Percentiles rank a stretch among this genome's conserved stretches.
Conservation (phyloP, 2,797 vertebrate genomes). For the Diplodus puntazzo region DNA sequence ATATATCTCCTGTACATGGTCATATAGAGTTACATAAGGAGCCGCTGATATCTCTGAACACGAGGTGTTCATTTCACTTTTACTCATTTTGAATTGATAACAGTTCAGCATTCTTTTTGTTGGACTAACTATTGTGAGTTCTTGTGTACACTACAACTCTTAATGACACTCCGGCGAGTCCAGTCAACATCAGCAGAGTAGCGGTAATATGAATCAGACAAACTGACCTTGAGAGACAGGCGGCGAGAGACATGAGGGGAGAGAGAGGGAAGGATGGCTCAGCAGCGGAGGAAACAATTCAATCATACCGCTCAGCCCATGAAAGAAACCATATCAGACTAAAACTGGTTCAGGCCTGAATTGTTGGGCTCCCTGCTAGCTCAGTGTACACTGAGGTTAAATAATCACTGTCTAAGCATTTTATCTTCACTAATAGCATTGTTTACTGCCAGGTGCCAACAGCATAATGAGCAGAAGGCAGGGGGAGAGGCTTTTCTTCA, state of each 20-base stretch:
- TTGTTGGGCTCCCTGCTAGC: slow-evolving; percentile 19
- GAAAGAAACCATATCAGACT: slow-evolving; percentile 40
- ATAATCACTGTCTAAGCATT: slow-evolving; percentile 54
- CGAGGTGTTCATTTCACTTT: not conserved
- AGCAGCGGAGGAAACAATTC: slow-evolving; percentile 9
- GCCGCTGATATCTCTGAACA: not conserved
- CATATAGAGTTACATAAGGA: not conserved
- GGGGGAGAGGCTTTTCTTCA: slow-evolving; percentile 6
- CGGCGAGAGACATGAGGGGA: not conserved
- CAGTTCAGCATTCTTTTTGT: not conserved
- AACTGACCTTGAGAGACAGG: slow-evolving; percentile 64
- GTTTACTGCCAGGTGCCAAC: slow-evolving; percentile 56
- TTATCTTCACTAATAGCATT: slow-evolving; percentile 53
- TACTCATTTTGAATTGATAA: not conserved
- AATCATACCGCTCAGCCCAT: slow-evolving; percentile 33
- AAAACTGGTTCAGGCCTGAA: slow-evolving; percentile 35
- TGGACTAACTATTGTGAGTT: not conserved
- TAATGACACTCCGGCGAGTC: slow-evolving; percentile 16
- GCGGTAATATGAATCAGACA: slow-evolving; percentile 52
- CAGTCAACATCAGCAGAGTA: slow-evolving; percentile 40
- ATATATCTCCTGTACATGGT: too few species aligned
- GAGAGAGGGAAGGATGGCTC: not conserved
- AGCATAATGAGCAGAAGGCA: slow-evolving; percentile 51
- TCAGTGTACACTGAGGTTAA: slow-evolving; percentile 35
- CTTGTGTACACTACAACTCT: not conserved